Base-by-base conservation (phyloP, 1,140 invertebrate genomes). In the Meteorus sp. region DNA sequence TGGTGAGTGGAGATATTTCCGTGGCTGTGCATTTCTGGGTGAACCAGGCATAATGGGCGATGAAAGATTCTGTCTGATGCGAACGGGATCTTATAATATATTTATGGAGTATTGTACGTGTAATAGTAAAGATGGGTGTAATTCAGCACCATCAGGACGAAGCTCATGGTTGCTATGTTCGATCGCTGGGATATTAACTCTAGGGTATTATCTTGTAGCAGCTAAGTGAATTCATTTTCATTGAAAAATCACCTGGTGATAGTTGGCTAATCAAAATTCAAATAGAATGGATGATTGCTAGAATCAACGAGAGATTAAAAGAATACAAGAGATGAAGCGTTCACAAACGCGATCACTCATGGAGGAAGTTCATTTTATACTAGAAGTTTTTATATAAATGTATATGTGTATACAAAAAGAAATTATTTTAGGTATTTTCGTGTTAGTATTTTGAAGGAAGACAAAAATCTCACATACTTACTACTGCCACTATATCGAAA, bases 71-170 rank as follows among this genome's bases (percentile, higher is more conserved):
- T 96, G 94, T 66, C 78, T 94, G 9, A 93, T 95, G 87, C 83
- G 92, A 67, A 92, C 92, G 7, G 93, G 93, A 37, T 94, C 92
- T 1, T 94, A 93, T 73, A 94, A 96, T 74, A 93, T 96, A 63
- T 95, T 95, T 73, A 88, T 93, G 80, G 94, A 96, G 79, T 93
- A 93, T 68, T 97, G 94, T 74, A 94, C 92, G 0, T 97, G 93
- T 69, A 93, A 91, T 65, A 92, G 88, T 68, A 95, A 95, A 81
- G 92, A 95, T 79, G 93, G 93, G 3, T 96, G 94, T 69, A 96
- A 95, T 76, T 66, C 78, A 22, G 85, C 86, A 3, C 58, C 73
- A 9, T 50, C 66, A 35, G 33, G 64, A 20, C 55, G 47, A 23
- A 65, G 51, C 15, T 67, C 61, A 33, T 56, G 39, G 54, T 9